Conservation (phyloP, 64 coral and sea anemone genomes). For the Orbicella faveolata region DNA sequence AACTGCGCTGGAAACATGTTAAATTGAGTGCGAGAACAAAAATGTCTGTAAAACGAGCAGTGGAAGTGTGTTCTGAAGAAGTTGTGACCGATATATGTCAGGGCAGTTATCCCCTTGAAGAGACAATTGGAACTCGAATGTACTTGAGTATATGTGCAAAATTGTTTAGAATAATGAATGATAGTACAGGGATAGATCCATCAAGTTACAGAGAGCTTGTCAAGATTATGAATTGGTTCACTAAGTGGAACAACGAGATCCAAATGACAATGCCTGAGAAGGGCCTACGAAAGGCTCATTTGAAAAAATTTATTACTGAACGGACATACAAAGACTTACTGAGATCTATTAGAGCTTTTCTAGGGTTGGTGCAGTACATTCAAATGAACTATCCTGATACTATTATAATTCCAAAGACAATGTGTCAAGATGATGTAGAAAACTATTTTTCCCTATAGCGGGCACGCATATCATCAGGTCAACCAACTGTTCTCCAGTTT, state of each 20-base stretch:
- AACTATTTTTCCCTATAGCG: conserved; percentile 47
- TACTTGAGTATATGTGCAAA: too few relatives aligned
- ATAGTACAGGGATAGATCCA: conserved; percentile 17
- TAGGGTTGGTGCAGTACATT: conserved; percentile 26
- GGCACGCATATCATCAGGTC: conserved; percentile 10
- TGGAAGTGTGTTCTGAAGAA: conserved; percentile 22
- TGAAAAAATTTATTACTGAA: conserved; percentile 43
- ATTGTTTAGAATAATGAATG: not conserved
- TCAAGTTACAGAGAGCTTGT: conserved; percentile 12
- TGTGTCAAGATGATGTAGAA: conserved; percentile 46
- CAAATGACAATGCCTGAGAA: conserved; percentile 22
- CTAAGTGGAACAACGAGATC: not conserved
- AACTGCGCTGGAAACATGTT: conserved; percentile 24
- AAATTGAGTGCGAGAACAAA: conserved; percentile 40
- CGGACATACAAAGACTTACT: conserved; percentile 13
- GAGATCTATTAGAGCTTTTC: conserved; percentile 6
- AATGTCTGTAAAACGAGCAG: conserved; percentile 43
- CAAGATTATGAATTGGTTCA: conserved; percentile 45
- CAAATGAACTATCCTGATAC: conserved; percentile 26
- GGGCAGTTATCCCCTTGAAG: not conserved
- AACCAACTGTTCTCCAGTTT: conserved; percentile 5
- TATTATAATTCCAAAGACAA: conserved; percentile 32
- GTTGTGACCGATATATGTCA: conserved; percentile 12
- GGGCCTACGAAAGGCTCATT: not conserved
- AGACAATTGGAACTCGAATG: too few relatives aligned